Base-by-base conservation (phyloP, 2,113 vertebrate genomes). In the Cololabis saira region DNA sequence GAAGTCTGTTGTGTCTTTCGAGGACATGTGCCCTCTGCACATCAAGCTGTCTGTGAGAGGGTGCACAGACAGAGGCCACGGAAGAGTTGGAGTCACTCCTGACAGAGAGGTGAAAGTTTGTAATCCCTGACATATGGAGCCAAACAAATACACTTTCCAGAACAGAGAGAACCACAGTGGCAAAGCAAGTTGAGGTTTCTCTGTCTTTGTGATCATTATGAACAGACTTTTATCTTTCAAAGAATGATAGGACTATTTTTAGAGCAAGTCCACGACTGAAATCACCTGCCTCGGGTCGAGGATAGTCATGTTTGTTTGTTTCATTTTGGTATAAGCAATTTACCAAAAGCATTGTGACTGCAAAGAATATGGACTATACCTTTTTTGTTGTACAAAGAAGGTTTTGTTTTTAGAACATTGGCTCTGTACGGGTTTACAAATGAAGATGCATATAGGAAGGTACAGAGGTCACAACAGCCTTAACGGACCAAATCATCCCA, bases 21-120 rank as follows among this genome's bases (percentile, higher is more conserved):
- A 63, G 63, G 61, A 60, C 47, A 49, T 47, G 68, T 82, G 86
- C 60, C 86, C 83, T 80, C 82, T 90, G 74, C 45, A 61, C 2
- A 24, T 78, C 82, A 67, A 15, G 18, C 44, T 65, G 44, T 55
- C 27, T 54, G 59, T 45, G 42, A 49, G 55, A 8, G 16, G 37
- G 43, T 6, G 10, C 12, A 30, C 6, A 60, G 30, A 41, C 19
- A 53, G 49, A 55, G 16, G 30, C 18, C 52, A 78, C 48, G 54
- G 51, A 72, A 64, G 57, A 44, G 60, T 68, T 72, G 59, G 71
- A 75, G 56, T 37, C 43, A 45, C 43, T 82, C 81, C 75, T 69
- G 14, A 48, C 24, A 27, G 69, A 74, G 73, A 72, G 61, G 45
- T 45, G 27, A 62, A 44, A 33, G 67, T 66, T 78, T 37, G 57